These are phyloP conservation scores for Pterostichus madidus DNA, from an alignment of 2,888 invertebrate genomes.

Conservation along the genomic window DNA sequence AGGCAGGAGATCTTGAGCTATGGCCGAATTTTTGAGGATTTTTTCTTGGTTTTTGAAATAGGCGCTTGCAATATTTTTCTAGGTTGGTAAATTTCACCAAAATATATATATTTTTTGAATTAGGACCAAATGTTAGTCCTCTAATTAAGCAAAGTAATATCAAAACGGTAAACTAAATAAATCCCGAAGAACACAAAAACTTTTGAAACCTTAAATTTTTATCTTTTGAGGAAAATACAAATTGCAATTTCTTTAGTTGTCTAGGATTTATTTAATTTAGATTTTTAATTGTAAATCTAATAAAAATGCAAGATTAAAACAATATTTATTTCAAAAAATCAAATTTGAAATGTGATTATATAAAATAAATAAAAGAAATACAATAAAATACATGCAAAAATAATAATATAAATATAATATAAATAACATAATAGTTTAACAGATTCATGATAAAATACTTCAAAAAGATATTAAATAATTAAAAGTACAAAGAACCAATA, in stretches of 20 bases:
- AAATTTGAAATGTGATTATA: conserved; percentile 17
- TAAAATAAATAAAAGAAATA: conserved; percentile 38
- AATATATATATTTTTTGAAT: conserved; percentile 7
- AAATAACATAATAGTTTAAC: conserved; percentile 40
- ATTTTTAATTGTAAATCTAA: not conserved
- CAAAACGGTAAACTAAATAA: not conserved
- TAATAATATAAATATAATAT: conserved; percentile 31
- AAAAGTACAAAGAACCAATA: conserved; percentile 29
- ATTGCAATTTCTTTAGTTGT: not conserved
- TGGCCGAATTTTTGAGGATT: conserved; percentile 71
- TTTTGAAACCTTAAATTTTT: too few relatives aligned
- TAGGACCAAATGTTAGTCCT: not conserved
- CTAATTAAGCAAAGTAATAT: not conserved
- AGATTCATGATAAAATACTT: conserved; percentile 13
- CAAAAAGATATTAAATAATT: conserved; percentile 10
- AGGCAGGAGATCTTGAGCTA: conserved; percentile 73
- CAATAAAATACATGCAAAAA: conserved; percentile 43
- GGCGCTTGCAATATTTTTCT: conserved; percentile 70
- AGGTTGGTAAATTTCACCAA: conserved; percentile 23
- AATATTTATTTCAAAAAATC: conserved; percentile 31
- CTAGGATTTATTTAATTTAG: not conserved
- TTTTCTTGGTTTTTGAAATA: conserved; percentile 73
- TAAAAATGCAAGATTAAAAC: conserved; percentile 30
- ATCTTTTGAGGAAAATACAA: not conserved
- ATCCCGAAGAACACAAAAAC: not conserved